Evolutionary conservation across 2,113 vertebrate species (phyloP).

Genomic region (Alaudala cheleensis): DNA sequence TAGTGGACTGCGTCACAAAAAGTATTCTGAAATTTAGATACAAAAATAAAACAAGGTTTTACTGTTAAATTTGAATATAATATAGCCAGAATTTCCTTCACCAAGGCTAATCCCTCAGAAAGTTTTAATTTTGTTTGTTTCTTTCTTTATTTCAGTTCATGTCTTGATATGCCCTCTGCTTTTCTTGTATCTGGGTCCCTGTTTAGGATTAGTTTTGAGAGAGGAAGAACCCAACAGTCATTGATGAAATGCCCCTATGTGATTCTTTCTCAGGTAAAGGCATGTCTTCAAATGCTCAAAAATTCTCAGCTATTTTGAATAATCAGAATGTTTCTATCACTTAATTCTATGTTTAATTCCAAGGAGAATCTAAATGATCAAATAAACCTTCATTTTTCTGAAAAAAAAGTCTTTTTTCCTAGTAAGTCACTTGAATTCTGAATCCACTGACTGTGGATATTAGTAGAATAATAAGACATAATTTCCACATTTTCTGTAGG

Average conservation of each 20-base stretch:
- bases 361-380: background rate
- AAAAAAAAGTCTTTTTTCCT: background rate
- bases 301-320: background rate
- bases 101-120: background rate
- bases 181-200: background rate
- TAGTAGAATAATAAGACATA: background rate
- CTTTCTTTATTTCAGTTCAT: background rate
- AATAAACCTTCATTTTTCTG: background rate
- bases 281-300: background rate
- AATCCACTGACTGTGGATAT: background rate
- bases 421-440: background rate
- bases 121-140: background rate
- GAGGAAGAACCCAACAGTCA: too few relatives aligned
- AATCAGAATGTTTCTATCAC: background rate
- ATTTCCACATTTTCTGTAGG: background rate
- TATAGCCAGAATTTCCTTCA: background rate
- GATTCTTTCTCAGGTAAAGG: background rate
- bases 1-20: background rate
- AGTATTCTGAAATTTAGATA: background rate
- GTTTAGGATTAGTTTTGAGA: background rate
- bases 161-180: background rate
- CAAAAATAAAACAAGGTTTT: background rate
- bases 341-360: background rate
- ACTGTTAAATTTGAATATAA: background rate
- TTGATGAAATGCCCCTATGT: rapidly evolving